Base-by-base conservation (phyloP, 2,888 invertebrate genomes). In the Hyalella azteca region DNA sequence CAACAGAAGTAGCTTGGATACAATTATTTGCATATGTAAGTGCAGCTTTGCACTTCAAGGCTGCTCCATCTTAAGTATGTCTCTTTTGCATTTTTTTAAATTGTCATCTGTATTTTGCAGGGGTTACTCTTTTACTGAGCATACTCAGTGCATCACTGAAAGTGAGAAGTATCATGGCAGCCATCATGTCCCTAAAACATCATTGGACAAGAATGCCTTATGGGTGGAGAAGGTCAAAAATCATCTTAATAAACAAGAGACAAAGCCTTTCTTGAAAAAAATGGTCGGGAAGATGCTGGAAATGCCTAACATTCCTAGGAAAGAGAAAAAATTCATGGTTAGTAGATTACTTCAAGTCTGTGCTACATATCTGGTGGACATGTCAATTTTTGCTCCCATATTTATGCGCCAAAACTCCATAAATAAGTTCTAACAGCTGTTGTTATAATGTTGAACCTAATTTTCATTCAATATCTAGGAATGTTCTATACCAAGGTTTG, bases 81-180 rank as follows among this genome's bases (percentile, higher is more conserved):
- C 15, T 45, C 15, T 45, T 45, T 45, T 7, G 45, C 7, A 15
- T 11, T 15, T 15, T 11, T 45, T 45, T 45, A 15, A 49, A 13
- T 4, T 15, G 19, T 49, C 3, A 49, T 60, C 26, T 60, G 19
- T 22, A 32, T 39, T 26, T 59, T 59, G 26, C 75, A 75, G 75
- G 3, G 75, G 75, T n/a, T 26, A 75, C 41, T 45, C 41, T 0
- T 75, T 41, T 41, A 29, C 45, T 15, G 26, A 40, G 41, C 75
- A 75, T 26, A 75, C 40, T 39, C 75, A 75, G 45, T 75, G 75
- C 45, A 75, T 75, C 26, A 75, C 41, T n/a, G 75, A 75, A 45
- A 75, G 75, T 41, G 75, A 75, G 75, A 75, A 75, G 45, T 45
- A 45, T 45, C 45, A 45, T 19, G 75, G 75, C 29, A 41, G 22